Base-by-base conservation (phyloP, 2,888 invertebrate species). In the Neria commutata region DNA sequence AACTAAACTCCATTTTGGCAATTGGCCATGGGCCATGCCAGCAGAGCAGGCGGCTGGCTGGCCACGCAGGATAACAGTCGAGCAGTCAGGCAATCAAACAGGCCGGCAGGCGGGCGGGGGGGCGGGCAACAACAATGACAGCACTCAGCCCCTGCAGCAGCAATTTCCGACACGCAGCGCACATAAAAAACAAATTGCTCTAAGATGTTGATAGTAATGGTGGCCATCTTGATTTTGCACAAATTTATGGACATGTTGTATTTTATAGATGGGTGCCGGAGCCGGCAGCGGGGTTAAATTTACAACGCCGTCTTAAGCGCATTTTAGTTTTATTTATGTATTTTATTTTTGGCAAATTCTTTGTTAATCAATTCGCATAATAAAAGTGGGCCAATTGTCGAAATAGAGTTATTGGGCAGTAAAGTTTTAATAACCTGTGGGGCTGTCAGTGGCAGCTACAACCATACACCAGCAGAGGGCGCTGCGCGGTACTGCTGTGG, bases 1-100 rank as follows among this genome's bases (percentile, higher is more conserved):
- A 29, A 37, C 63, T 63, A 56, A 59, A 68, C 62, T 63, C 66
- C 63, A n/a, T 64, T 40, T 65, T 71, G 71, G 71, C 71, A 67
- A 61, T 49, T 60, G 57, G 67, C 71, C 71, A 71, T 49, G 24
- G 40, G 24, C 24, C 24, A 46, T 48, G 37, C 17, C 14, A 34
- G 17, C 14, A 52, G n/a, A 47, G 47, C 16, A 45, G 16, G 8
- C 45, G 23, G 16, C 14, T 14, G 16, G 6, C 4, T n/a, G n/a
- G n/a, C n/a, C n/a, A n/a, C n/a, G n/a, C n/a, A n/a, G n/a, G n/a
- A n/a, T n/a, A n/a, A n/a, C n/a, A n/a, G n/a, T n/a, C n/a, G n/a
- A n/a, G n/a, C n/a, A n/a, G n/a, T n/a, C n/a, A n/a, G n/a, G n/a
- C n/a, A n/a, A n/a, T n/a, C n/a, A n/a, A n/a, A n/a, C n/a, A n/a